A percentile compares a stretch with the other conserved stretches of the same genome.
phyloP scores from a whole-genome alignment of 2,797 vertebrate genomes.

The Neosalanx taihuensis region DNA sequence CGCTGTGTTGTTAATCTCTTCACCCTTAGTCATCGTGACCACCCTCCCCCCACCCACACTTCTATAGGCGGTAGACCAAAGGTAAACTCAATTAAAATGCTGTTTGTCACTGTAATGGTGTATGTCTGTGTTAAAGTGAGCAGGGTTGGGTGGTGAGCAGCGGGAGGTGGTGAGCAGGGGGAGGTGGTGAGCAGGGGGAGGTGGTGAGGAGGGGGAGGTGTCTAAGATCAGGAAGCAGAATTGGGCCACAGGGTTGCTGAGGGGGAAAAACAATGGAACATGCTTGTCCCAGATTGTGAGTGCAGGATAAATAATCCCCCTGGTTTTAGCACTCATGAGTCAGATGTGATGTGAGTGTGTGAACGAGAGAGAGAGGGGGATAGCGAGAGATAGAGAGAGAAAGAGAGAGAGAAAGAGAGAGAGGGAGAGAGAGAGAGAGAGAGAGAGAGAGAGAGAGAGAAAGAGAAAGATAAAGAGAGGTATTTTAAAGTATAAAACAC shows the following conservation, averaged over 20 bases:
- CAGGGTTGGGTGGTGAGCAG: background rate
- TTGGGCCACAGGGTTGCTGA: background rate
- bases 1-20: background rate
- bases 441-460: too few relatives aligned
- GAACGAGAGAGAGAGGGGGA: too few relatives aligned
- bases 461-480: too few relatives aligned
- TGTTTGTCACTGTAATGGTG: constrained; percentile 31
- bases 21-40: constrained; percentile 5
- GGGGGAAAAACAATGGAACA: background rate
- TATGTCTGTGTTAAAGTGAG: constrained; percentile 1
- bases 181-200: background rate
- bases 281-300: constrained; percentile 30
- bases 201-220: background rate
- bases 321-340: constrained; percentile 13
- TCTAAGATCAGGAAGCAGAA: constrained; percentile 28
- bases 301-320: constrained; percentile 25
- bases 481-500: too few relatives aligned
- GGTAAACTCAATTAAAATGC: constrained; percentile 50
- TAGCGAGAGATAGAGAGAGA: too few relatives aligned
- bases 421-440: too few relatives aligned
- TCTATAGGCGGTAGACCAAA: constrained; percentile 24
- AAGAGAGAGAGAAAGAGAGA: too few relatives aligned
- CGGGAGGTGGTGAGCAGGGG: background rate
- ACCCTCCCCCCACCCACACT: background rate
- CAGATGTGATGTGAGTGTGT: background rate